Conservation (phyloP, 2,797 vertebrate genomes). For the Microctenopoma stevenorrisi region DNA sequence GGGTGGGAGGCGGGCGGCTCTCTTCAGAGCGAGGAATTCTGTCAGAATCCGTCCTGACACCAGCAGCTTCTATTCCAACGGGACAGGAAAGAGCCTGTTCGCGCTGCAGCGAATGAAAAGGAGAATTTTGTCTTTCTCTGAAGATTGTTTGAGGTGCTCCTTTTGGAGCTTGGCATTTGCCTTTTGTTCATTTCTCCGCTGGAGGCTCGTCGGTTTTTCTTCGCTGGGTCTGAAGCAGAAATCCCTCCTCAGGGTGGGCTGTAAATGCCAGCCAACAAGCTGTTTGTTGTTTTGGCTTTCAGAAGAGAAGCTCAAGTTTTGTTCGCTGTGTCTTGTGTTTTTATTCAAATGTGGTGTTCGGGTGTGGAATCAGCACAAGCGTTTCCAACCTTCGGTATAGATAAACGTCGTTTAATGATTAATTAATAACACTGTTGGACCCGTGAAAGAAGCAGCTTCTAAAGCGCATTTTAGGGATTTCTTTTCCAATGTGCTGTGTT, state of each 20-base stretch:
- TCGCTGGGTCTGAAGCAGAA: slow-evolving; percentile 53
- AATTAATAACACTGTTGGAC: slow-evolving; percentile 14
- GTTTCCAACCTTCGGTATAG: slow-evolving; percentile 13
- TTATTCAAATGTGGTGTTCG: slow-evolving; percentile 25
- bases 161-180: slow-evolving; percentile 67
- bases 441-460: slow-evolving; percentile 9
- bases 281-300: slow-evolving; percentile 64
- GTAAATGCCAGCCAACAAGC: slow-evolving; percentile 77
- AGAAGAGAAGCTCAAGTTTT: slow-evolving; percentile 42
- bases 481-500: slow-evolving; percentile 15
- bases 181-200: slow-evolving; percentile 68
- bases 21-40: slow-evolving; percentile 12
- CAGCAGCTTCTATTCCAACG: slow-evolving; percentile 27
- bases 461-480: slow-evolving; percentile 12
- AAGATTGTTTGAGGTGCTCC: slow-evolving; percentile 53
- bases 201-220: slow-evolving; percentile 62
- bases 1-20: slow-evolving; percentile 29
- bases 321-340: slow-evolving; percentile 40
- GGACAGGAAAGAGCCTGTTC: slow-evolving; percentile 16
- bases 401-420: slow-evolving; percentile 23
- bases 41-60: slow-evolving; percentile 18
- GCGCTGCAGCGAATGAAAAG: slow-evolving; percentile 44
- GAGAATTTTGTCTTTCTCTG: slow-evolving; percentile 30
- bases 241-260: slow-evolving; percentile 69
- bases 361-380: slow-evolving; percentile 12